A percentile compares a stretch with the other conserved stretches of the same genome.
These are phyloP conservation scores for Cossypha niveicapilla DNA, from an alignment of 2,797 vertebrate species.

Conservation along the genomic window DNA sequence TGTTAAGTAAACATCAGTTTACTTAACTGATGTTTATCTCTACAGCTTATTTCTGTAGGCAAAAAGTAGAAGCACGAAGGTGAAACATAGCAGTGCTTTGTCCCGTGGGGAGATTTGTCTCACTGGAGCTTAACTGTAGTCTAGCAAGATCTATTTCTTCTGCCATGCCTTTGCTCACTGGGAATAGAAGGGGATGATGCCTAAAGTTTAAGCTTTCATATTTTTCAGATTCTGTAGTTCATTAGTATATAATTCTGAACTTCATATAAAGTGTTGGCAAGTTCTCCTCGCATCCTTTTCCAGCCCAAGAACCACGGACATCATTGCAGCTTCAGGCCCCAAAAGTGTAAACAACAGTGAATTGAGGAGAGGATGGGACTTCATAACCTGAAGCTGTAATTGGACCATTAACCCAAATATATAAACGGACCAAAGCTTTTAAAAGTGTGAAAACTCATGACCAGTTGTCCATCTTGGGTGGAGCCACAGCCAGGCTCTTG, in stretches of 20 bases:
- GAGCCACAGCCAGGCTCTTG: fast-evolving
- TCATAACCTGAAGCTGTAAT: background rate
- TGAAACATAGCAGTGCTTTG: background rate
- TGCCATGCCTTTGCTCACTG: background rate
- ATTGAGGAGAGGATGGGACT: background rate
- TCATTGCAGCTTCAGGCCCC: fast-evolving
- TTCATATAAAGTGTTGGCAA: background rate
- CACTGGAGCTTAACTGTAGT: background rate
- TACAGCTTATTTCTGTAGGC: background rate
- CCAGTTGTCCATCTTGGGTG: background rate
- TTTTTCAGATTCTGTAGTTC: background rate
- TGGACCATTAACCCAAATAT: background rate
- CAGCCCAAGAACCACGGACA: background rate
- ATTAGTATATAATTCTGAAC: background rate
- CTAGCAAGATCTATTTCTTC: background rate
- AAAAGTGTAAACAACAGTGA: fast-evolving
- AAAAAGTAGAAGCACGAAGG: background rate
- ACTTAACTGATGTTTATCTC: no score
- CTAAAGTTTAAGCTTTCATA: background rate
- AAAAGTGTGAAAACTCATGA: fast-evolving
- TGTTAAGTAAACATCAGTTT: background rate
- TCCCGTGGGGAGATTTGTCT: background rate
- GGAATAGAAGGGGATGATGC: background rate
- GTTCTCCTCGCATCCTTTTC: background rate
- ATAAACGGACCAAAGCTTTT: background rate